phyloP scores from a whole-genome alignment of 1,140 invertebrate genomes.

The Lepidotrigona ventralis region DNA sequence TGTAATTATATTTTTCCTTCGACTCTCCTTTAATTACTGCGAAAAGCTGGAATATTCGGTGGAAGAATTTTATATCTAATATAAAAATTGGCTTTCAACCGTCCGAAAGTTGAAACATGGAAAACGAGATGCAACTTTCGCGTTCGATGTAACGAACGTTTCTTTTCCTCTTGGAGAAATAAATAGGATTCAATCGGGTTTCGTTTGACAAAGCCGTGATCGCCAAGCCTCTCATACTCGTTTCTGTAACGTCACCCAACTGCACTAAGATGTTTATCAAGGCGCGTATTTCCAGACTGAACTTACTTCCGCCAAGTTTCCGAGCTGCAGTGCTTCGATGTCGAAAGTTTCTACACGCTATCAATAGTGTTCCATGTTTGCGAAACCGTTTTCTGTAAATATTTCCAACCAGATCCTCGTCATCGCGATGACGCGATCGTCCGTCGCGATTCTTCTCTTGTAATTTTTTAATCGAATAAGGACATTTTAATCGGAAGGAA shows the following conservation, averaged over 20 bases:
- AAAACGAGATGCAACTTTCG: background rate
- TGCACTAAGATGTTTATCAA: slow-evolving; percentile 14
- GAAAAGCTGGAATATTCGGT: too few relatives aligned
- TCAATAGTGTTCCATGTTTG: background rate
- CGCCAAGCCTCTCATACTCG: background rate
- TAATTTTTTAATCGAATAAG: too few relatives aligned
- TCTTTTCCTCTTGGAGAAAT: background rate
- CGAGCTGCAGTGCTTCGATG: background rate
- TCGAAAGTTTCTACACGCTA: background rate
- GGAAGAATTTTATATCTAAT: too few relatives aligned
- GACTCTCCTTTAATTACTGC: too few relatives aligned
- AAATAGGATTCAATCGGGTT: background rate
- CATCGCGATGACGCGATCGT: background rate
- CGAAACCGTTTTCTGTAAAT: background rate
- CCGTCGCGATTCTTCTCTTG: background rate
- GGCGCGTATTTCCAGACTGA: background rate
- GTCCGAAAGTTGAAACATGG: background rate
- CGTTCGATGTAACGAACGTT: background rate
- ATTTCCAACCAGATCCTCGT: background rate
- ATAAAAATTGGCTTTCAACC: too few relatives aligned
- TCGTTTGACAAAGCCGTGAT: background rate
- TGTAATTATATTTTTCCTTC: too few relatives aligned
- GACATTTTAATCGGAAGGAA: too few relatives aligned
- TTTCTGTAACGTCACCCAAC: slow-evolving; percentile 14
- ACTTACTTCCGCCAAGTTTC: slow-evolving; percentile 8